A percentile compares a stretch with the other conserved stretches of the same genome.
Conservation (phyloP, 2,888 invertebrate species). For the Drosophila cognata region DNA sequence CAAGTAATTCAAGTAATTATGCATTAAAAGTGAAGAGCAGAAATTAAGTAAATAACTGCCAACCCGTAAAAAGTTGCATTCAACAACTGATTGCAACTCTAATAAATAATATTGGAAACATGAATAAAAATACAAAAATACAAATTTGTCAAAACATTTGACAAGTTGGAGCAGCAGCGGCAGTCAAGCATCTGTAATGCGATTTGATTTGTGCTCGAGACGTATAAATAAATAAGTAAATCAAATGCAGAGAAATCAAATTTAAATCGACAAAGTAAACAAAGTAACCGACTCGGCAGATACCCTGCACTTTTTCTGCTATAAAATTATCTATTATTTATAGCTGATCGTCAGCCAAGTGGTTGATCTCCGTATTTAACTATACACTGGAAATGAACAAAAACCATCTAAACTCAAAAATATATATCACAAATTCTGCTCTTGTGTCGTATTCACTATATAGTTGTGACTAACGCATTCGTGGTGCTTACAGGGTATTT, state of each 20-base stretch:
- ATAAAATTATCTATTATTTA: neutral
- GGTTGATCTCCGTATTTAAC: too few species aligned
- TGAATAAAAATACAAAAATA: neutral
- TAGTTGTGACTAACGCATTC: neutral
- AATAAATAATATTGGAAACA: neutral
- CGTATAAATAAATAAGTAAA: conserved; percentile 42
- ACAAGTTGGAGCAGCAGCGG: conserved; percentile 3
- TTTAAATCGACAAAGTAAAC: conserved; percentile 12
- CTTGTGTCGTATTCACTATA: neutral
- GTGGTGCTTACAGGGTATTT: neutral
- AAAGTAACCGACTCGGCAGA: neutral
- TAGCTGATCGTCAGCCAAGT: neutral
- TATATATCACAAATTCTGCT: neutral
- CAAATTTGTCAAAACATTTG: conserved; percentile 1
- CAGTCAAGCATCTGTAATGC: conserved; percentile 42
- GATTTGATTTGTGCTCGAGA: conserved; percentile 59
- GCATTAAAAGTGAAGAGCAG: neutral
- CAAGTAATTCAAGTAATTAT: neutral
- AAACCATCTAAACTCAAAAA: neutral
- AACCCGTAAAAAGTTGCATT: neutral
- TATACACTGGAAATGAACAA: too few species aligned
- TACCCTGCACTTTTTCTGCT: neutral
- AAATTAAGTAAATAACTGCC: neutral
- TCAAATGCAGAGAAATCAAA: conserved; percentile 20
- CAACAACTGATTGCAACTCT: neutral